These are phyloP conservation scores for Uropsilus gracilis DNA, from an alignment of 2,113 vertebrate genomes.

Conservation along the genomic window DNA sequence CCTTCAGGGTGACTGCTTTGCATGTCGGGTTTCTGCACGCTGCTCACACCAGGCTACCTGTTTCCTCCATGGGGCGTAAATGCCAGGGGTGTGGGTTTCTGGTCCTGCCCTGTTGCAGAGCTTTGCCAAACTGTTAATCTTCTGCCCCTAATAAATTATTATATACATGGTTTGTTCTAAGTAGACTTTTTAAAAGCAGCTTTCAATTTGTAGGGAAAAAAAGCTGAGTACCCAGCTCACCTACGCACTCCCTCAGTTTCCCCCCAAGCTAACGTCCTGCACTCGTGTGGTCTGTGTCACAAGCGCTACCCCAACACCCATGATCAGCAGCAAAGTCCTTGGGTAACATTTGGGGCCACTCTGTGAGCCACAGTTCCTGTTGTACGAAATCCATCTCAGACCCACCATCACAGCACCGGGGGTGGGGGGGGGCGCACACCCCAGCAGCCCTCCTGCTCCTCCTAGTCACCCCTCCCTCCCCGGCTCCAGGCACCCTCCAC, in stretches of 20 bases:
- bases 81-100: no score
- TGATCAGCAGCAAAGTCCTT: background rate
- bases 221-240: background rate
- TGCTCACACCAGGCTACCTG: background rate
- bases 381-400: no score
- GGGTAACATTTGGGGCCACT: background rate
- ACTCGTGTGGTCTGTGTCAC: no score
- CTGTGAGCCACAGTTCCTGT: no score
- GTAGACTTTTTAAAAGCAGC: background rate
- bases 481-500: no score
- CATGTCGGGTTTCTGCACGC: background rate
- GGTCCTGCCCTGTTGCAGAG: background rate
- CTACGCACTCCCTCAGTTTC: background rate
- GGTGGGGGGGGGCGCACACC: background rate
- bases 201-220: background rate
- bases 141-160: slow-evolving; percentile 16
- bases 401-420: no score
- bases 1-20: background rate
- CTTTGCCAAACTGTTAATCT: background rate
- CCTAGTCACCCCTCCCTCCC: no score
- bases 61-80: background rate
- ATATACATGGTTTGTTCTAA: background rate
- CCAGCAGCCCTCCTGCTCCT: no score
- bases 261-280: background rate
- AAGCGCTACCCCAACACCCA: no score